Conservation (phyloP, 2,113 vertebrate species). For the Eclectus roratus region DNA sequence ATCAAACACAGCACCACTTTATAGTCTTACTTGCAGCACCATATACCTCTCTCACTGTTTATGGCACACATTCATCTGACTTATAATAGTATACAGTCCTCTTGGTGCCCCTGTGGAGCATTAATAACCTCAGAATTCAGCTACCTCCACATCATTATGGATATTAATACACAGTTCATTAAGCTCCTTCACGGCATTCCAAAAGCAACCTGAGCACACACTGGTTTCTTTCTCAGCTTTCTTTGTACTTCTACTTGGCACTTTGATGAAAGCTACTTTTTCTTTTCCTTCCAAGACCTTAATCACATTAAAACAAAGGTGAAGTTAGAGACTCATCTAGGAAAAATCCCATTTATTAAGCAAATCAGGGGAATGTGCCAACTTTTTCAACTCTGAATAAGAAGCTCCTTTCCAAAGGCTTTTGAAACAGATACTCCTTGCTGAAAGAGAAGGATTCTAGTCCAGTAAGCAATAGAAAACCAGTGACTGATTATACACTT, state of each 20-base stretch:
- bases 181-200: not conserved
- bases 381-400: not conserved
- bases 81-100: not conserved
- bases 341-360: slow-evolving; percentile 38
- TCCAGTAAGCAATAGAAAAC: not conserved
- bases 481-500: not conserved
- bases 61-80: not conserved
- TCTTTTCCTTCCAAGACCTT: not conserved
- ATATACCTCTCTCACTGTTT: not conserved
- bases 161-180: slow-evolving; percentile 23
- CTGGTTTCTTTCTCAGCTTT: not conserved
- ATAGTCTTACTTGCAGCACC: not conserved
- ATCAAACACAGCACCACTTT: not conserved
- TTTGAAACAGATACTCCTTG: not conserved
- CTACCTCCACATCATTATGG: not conserved
- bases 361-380: not conserved
- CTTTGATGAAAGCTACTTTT: slow-evolving; percentile 22
- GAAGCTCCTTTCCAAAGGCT: not conserved
- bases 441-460: not conserved
- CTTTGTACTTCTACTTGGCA: slow-evolving; percentile 47
- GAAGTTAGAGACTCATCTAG: slow-evolving; percentile 10
- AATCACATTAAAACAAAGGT: slow-evolving; percentile 41
- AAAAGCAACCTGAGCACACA: slow-evolving; percentile 25
- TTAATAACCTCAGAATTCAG: not conserved
- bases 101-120: not conserved